These are phyloP conservation scores for Mycteria americana DNA, from an alignment of 2,797 vertebrate genomes.

Conservation along the genomic window DNA sequence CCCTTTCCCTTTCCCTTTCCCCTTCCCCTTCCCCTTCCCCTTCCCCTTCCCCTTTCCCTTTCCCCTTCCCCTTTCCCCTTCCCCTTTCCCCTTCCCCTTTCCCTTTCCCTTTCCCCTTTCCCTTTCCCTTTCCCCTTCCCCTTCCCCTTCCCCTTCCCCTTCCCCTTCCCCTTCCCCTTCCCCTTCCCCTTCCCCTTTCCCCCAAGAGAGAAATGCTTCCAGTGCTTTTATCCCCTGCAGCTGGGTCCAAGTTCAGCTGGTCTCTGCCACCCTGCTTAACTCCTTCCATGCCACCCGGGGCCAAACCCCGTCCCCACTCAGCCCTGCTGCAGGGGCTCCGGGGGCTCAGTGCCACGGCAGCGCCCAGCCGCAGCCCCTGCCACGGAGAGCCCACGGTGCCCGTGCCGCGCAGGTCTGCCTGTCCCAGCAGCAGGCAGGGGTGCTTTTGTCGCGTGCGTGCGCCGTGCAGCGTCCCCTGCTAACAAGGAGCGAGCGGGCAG, in stretches of 20 bases:
- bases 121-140: too few species aligned
- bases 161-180: too few species aligned
- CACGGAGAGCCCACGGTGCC: rapidly evolving
- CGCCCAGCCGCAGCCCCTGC: background rate
- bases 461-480: background rate
- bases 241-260: background rate
- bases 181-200: too few species aligned
- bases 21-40: too few species aligned
- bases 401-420: rapidly evolving
- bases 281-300: background rate
- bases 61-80: too few species aligned
- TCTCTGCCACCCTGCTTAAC: background rate
- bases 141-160: too few species aligned
- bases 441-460: rapidly evolving
- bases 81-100: too few species aligned
- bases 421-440: background rate
- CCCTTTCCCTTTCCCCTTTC: too few species aligned
- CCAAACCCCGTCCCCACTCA: background rate
- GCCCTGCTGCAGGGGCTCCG: rapidly evolving
- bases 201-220: background rate
- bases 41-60: too few species aligned
- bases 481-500: background rate
- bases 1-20: too few species aligned
- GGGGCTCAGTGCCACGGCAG: rapidly evolving
- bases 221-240: background rate